Evolutionary conservation across 1,140 invertebrate species (phyloP).

Genomic region (Pristionchus pacificus): DNA sequence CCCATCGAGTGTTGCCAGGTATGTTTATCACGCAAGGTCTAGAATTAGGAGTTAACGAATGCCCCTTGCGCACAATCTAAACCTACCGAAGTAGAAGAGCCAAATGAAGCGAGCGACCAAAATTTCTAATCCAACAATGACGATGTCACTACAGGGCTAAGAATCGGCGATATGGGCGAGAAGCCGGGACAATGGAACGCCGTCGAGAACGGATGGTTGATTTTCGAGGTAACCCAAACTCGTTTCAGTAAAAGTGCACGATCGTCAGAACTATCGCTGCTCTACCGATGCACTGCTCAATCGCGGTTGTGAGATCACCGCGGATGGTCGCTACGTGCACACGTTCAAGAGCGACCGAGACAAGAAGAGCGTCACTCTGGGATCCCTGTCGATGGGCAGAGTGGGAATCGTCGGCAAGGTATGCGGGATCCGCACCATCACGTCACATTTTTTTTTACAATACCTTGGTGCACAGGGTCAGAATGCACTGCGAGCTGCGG

Average conservation of each 20-base stretch:
- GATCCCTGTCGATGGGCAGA: constrained; percentile 77
- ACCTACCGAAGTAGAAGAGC: no score
- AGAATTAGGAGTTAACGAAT: no score
- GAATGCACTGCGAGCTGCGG: constrained; percentile 68
- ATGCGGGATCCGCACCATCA: no score
- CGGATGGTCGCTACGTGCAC: constrained; percentile 76
- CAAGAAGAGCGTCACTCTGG: constrained; percentile 62
- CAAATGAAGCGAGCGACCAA: no score
- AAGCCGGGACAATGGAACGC: constrained; percentile 78
- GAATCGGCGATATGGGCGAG: constrained; percentile 79
- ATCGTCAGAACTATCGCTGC: constrained; percentile 70
- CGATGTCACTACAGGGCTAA: constrained; percentile 75
- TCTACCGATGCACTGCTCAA: constrained; percentile 77
- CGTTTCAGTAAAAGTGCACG: background rate
- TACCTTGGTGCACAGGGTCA: constrained; percentile 61
- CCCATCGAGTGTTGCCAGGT: background rate
- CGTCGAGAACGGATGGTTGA: constrained; percentile 75
- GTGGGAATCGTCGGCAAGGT: constrained; percentile 68
- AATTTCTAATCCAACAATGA: no score
- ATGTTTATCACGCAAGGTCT: no score
- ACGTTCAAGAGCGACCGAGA: constrained; percentile 59
- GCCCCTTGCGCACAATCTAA: no score
- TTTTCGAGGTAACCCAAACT: constrained; percentile 24
- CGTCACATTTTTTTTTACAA: no score
- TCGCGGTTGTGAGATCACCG: constrained; percentile 78